These are phyloP conservation scores for Conopomorpha cramerella DNA, from an alignment of 1,140 invertebrate species.

Conservation along the genomic window DNA sequence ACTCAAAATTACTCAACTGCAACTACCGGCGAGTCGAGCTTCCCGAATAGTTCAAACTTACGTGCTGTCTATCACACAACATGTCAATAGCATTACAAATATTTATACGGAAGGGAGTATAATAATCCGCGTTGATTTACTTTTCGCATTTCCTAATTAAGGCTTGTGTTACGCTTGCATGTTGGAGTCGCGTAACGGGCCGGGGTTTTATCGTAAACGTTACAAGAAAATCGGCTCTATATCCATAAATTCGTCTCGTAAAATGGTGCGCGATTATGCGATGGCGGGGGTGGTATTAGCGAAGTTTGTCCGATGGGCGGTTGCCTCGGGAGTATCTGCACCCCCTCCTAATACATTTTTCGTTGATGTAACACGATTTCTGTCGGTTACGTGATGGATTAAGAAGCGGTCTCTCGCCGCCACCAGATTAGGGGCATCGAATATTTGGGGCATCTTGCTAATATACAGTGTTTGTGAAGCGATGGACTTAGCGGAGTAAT, in stretches of 20 bases:
- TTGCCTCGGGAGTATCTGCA: slow-evolving; percentile 10
- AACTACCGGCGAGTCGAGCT: no score
- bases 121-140: no score
- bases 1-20: slow-evolving; percentile 24
- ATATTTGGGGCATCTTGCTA: slow-evolving; percentile 48
- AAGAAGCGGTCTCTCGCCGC: slow-evolving; percentile 44
- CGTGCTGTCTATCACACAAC: no score
- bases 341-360: slow-evolving; percentile 61
- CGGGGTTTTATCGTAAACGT: slow-evolving; percentile 53
- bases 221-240: slow-evolving; percentile 55
- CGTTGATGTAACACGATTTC: slow-evolving; percentile 64
- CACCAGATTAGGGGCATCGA: slow-evolving; percentile 44
- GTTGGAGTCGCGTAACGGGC: slow-evolving; percentile 34
- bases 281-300: slow-evolving; percentile 60
- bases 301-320: slow-evolving; percentile 56
- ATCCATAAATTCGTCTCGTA: slow-evolving; percentile 60
- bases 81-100: slow-evolving; percentile 21
- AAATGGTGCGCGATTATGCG: slow-evolving; percentile 59
- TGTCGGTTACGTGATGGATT: slow-evolving; percentile 62
- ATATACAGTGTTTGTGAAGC: slow-evolving; percentile 45
- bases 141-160: slow-evolving; percentile 52
- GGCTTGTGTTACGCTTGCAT: slow-evolving; percentile 18
- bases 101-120: neutral
- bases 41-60: no score
- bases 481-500: slow-evolving; percentile 35